Evolutionary conservation across 2,888 invertebrate species (phyloP).

Genomic region (Volucella inanis): DNA sequence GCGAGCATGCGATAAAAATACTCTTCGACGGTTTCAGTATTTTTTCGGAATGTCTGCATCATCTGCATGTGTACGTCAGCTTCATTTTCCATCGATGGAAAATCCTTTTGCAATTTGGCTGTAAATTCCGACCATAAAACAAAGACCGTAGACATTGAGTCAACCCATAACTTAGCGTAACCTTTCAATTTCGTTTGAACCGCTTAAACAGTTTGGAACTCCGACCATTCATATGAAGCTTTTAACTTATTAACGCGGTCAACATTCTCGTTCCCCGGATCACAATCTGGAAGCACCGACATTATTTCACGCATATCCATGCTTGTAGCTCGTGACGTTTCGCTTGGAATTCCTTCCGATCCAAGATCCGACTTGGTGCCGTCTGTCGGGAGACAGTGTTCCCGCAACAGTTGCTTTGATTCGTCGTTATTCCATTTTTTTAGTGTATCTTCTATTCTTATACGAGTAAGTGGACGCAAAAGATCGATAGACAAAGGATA

Average conservation of each 20-base stretch:
- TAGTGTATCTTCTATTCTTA: no score
- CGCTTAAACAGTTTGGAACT: not conserved
- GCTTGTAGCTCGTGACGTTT: not conserved
- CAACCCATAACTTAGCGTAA: not conserved
- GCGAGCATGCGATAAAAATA: slow-evolving; percentile 1
- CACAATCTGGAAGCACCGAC: not conserved
- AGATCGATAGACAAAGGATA: no score
- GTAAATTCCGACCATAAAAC: not conserved
- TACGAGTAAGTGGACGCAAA: no score
- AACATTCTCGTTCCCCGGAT: slow-evolving; percentile 4
- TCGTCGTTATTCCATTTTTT: no score
- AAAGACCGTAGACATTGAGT: not conserved
- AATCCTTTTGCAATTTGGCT: not conserved
- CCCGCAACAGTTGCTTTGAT: no score
- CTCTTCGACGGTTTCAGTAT: slow-evolving; percentile 1
- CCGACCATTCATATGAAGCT: not conserved
- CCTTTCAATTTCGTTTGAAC: slow-evolving; percentile 5
- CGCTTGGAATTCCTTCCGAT: not conserved
- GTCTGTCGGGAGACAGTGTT: no score
- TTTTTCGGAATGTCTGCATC: not conserved
- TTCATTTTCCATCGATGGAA: not conserved
- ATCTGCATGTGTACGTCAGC: not conserved
- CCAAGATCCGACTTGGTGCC: no score
- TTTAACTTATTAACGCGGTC: not conserved
- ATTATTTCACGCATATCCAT: not conserved